Conservation (phyloP, 2,113 vertebrate species). For the Cebidichthys violaceus region DNA sequence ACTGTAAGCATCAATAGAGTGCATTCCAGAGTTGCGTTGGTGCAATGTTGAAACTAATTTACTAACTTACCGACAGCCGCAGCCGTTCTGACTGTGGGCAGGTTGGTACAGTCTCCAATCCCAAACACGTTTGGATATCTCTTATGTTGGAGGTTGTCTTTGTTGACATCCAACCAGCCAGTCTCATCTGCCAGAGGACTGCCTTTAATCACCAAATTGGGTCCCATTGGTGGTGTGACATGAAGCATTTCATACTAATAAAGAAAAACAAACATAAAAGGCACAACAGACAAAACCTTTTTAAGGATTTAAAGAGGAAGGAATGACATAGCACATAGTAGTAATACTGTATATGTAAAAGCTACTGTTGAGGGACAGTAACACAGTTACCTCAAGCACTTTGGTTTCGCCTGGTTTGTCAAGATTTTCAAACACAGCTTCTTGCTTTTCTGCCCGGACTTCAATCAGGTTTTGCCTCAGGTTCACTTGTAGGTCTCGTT, state of each 20-base stretch:
- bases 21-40: slow-evolving; percentile 4
- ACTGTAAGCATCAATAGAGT: background rate
- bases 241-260: slow-evolving; percentile 97
- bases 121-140: slow-evolving; percentile 94
- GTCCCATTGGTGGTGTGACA: slow-evolving; percentile 96
- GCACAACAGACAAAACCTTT: background rate
- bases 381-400: slow-evolving; percentile 85
- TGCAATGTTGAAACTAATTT: background rate
- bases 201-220: slow-evolving; percentile 86
- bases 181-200: slow-evolving; percentile 85
- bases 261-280: slow-evolving; percentile 3
- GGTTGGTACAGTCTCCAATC: slow-evolving; percentile 96
- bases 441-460: slow-evolving; percentile 92
- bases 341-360: background rate
- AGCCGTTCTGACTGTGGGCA: slow-evolving; percentile 93
- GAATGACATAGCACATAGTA: background rate
- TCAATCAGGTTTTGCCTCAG: slow-evolving; percentile 90
- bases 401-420: slow-evolving; percentile 90
- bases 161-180: slow-evolving; percentile 93
- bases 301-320: background rate
- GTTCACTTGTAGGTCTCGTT: slow-evolving; percentile 88
- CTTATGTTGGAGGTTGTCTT: slow-evolving; percentile 92
- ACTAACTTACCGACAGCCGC: slow-evolving; percentile 92
- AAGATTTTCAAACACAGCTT: slow-evolving; percentile 96
- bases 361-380: background rate